Percentiles rank a stretch among this genome's conserved stretches.
Conservation (phyloP, 2,888 invertebrate species). For the Dromius quadrimaculatus region DNA sequence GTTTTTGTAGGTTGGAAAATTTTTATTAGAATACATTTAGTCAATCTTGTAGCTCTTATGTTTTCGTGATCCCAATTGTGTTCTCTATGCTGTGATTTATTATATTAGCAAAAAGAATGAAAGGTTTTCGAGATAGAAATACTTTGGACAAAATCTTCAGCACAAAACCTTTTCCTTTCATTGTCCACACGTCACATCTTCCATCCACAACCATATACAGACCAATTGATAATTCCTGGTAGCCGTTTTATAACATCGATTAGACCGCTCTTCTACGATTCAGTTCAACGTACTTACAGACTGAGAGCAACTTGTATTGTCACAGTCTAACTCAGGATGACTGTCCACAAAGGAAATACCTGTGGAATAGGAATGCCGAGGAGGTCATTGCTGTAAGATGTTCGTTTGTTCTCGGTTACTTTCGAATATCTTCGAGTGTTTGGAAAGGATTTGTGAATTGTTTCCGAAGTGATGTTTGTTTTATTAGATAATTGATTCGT, state of each 20-base stretch:
- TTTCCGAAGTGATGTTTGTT: too few species aligned
- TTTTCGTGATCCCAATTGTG: too few species aligned
- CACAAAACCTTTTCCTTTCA: too few species aligned
- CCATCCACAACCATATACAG: conserved; percentile 1
- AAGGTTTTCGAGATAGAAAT: too few species aligned
- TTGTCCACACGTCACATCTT: too few species aligned
- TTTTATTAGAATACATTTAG: too few species aligned
- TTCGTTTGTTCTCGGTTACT: conserved; percentile 4
- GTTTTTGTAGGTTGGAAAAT: too few species aligned
- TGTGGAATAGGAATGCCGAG: conserved; percentile 60
- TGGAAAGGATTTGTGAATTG: background rate
- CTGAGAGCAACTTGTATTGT: background rate
- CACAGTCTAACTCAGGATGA: conserved; percentile 11
- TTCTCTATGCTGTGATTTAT: too few species aligned
- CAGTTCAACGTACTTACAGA: background rate
- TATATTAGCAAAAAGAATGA: too few species aligned
- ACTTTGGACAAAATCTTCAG: too few species aligned
- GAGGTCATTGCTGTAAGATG: conserved; percentile 20
- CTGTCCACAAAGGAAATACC: conserved; percentile 61
- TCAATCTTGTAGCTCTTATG: too few species aligned
- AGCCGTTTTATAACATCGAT: background rate
- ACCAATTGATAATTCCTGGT: conserved; percentile 28
- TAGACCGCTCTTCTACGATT: background rate
- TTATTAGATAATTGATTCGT: too few species aligned
- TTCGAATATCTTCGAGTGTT: conserved; percentile 5